Conservation (phyloP, 2,888 invertebrate genomes). For the Yponomeuta sedellus region DNA sequence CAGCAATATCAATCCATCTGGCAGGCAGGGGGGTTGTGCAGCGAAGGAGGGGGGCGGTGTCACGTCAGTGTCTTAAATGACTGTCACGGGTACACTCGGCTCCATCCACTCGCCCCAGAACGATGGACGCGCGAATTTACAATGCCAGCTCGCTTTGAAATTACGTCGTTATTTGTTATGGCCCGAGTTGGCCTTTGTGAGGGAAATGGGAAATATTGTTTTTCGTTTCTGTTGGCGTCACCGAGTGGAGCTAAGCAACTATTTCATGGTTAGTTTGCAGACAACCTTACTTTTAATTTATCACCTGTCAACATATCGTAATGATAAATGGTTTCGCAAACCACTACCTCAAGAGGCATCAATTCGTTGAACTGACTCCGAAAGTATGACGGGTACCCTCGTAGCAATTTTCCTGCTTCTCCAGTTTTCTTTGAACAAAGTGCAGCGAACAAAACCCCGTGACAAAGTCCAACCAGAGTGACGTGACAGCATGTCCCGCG, state of each 20-base stretch:
- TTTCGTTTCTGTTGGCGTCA: not conserved
- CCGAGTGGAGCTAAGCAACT: not conserved
- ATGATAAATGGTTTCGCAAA: too few species aligned
- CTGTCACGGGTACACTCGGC: conserved; percentile 71
- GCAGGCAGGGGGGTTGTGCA: conserved; percentile 36
- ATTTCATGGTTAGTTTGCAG: too few species aligned
- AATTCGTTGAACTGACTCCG: not conserved
- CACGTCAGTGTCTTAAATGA: conserved; percentile 75
- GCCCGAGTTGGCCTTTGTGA: conserved; percentile 9
- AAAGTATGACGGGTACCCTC: not conserved
- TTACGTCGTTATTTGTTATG: conserved; percentile 61
- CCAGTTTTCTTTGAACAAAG: not conserved
- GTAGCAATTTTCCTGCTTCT: not conserved
- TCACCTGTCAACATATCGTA: too few species aligned
- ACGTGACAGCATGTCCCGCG: conserved; percentile 6
- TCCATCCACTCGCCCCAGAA: conserved; percentile 53
- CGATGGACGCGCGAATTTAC: conserved; percentile 59
- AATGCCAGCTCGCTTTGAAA: conserved; percentile 53
- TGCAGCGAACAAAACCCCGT: not conserved
- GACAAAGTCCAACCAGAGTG: conserved; percentile 7
- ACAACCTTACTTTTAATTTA: too few species aligned
- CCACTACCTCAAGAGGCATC: too few species aligned
- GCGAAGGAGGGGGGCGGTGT: conserved; percentile 36
- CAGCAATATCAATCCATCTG: conserved; percentile 76
- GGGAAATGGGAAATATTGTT: conserved; percentile 1